phyloP scores from a whole-genome alignment of 2,797 vertebrate species.

The Thripadectes ignobilis region DNA sequence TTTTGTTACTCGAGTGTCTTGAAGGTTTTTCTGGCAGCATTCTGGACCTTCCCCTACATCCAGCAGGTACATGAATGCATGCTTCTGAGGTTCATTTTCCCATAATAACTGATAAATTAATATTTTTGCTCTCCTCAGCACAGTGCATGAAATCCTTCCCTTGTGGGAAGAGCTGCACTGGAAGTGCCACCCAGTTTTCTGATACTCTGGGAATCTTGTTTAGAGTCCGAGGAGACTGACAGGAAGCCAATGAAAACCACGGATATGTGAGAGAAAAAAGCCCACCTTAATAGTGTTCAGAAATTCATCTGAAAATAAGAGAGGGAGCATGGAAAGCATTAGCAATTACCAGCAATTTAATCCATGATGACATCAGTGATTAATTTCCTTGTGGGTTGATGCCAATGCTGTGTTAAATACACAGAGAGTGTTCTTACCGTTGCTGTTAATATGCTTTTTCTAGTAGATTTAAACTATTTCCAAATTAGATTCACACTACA shows the following conservation, averaged over 20 bases:
- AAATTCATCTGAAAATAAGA: neutral
- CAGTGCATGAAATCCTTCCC: neutral
- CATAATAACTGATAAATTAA: neutral
- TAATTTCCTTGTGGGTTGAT: neutral
- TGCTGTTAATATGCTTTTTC: neutral
- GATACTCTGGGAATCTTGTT: neutral
- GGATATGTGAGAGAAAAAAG: neutral
- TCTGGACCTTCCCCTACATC: neutral
- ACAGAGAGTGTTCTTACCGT: neutral
- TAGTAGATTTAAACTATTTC: neutral
- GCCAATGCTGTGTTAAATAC: rapidly evolving
- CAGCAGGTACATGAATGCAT: neutral
- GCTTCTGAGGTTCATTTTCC: neutral
- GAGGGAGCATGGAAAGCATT: neutral
- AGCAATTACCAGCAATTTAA: neutral
- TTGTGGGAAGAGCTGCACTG: neutral
- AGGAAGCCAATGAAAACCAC: neutral
- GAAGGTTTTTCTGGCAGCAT: neutral
- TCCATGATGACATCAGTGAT: neutral
- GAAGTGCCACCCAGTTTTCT: neutral
- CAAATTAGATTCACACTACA: rapidly evolving
- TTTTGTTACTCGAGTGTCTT: neutral
- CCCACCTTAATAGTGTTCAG: neutral
- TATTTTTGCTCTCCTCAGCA: neutral
- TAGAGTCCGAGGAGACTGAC: neutral